Percentiles rank a stretch among this genome's conserved stretches.
phyloP scores from a whole-genome alignment of 2,797 vertebrate genomes.

The Falco concolor region DNA sequence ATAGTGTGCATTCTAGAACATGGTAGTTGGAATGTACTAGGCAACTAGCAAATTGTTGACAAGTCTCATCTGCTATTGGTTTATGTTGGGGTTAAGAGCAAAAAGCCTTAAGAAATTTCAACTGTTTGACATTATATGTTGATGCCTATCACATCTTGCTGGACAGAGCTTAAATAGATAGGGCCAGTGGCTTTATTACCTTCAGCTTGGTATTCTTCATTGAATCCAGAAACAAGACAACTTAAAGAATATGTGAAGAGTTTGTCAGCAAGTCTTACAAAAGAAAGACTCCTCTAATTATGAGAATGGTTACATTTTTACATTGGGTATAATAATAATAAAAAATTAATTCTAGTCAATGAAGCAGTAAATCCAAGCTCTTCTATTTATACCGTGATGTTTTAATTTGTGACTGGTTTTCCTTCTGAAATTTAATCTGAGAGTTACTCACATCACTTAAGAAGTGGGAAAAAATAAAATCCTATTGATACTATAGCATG shows the following conservation, averaged over 20 bases:
- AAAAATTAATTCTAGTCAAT: neutral
- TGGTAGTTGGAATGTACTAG: slow-evolving; percentile 36
- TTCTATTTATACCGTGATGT: neutral
- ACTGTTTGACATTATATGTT: neutral
- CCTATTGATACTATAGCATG: neutral
- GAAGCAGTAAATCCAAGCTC: neutral
- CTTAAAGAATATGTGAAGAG: neutral
- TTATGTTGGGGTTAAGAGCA: slow-evolving; percentile 34
- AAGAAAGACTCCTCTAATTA: neutral
- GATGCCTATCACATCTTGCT: slow-evolving; percentile 20
- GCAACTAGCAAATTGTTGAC: slow-evolving; percentile 66
- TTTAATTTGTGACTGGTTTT: neutral
- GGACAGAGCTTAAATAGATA: neutral
- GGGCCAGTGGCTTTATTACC: neutral
- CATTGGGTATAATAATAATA: neutral
- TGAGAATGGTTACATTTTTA: neutral
- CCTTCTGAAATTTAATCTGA: neutral
- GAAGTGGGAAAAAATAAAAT: neutral
- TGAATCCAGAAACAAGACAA: neutral
- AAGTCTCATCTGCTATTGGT: slow-evolving; percentile 62
- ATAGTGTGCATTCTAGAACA: slow-evolving; percentile 51
- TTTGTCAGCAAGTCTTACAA: neutral
- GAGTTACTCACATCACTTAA: neutral
- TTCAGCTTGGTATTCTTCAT: neutral
- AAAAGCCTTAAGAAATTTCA: slow-evolving; percentile 21